phyloP scores from a whole-genome alignment of 2,888 invertebrate species.

The Beris morrisii region DNA sequence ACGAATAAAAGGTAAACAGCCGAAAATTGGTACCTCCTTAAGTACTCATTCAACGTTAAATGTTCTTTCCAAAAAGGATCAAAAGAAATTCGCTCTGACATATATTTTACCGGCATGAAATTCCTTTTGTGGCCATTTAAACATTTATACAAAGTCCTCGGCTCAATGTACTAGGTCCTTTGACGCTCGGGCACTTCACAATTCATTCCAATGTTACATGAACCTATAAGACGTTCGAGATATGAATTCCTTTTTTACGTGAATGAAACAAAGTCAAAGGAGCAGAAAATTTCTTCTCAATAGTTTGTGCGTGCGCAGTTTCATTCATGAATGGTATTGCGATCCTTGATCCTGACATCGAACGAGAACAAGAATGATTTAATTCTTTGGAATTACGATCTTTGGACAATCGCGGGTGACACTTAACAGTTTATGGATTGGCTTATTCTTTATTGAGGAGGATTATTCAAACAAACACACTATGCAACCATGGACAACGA shows the following conservation, averaged over 20 bases:
- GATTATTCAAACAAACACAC: conserved; percentile 12
- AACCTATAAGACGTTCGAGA: background rate
- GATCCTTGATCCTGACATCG: conserved; percentile 3
- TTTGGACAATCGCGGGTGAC: conserved; percentile 25
- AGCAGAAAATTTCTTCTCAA: conserved; percentile 32
- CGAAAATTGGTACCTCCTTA: conserved; percentile 28
- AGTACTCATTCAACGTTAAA: conserved; percentile 18
- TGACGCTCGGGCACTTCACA: too few relatives aligned
- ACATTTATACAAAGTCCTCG: too few relatives aligned
- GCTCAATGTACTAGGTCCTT: too few relatives aligned
- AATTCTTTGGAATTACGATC: too few relatives aligned
- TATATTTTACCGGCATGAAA: too few relatives aligned
- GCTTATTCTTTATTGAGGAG: conserved; percentile 18
- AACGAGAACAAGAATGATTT: too few relatives aligned
- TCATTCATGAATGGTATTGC: conserved; percentile 35
- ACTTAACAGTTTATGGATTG: conserved; percentile 32
- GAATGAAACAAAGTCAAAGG: conserved; percentile 30
- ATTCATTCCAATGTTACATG: background rate
- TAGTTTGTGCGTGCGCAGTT: conserved; percentile 33
- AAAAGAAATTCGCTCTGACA: too few relatives aligned
- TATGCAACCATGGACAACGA: too few relatives aligned
- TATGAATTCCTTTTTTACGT: background rate
- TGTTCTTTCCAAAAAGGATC: too few relatives aligned
- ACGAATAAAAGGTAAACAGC: conserved; percentile 23
- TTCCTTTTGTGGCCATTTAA: too few relatives aligned